Percentiles rank a stretch among this genome's conserved stretches.
phyloP scores from a whole-genome alignment of 2,888 invertebrate genomes.

The Caenorhabditis drosophilae region DNA sequence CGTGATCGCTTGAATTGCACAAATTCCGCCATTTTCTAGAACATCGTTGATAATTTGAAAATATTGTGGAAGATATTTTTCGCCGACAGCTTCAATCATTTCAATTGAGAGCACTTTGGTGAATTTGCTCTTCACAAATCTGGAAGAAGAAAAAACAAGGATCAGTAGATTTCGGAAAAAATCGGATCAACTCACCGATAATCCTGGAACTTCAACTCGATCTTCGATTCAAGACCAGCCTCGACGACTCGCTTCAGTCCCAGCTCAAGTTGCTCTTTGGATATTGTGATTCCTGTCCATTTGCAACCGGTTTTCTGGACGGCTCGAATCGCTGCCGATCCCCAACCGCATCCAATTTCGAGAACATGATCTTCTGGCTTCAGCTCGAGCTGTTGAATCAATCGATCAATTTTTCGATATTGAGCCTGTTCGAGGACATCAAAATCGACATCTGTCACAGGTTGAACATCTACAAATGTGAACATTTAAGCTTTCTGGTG shows the following conservation, averaged over 20 bases:
- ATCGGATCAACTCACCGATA: conserved; percentile 44
- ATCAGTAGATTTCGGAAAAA: background rate
- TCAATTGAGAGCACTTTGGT: conserved; percentile 56
- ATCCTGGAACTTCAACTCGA: conserved; percentile 58
- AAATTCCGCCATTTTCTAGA: conserved; percentile 51
- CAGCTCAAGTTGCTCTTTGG: conserved; percentile 57
- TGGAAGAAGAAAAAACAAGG: conserved; percentile 10
- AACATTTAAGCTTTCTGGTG: background rate
- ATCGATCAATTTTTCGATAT: conserved; percentile 49
- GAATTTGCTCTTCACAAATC: conserved; percentile 51
- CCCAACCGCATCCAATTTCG: conserved; percentile 66
- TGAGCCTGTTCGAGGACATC: conserved; percentile 50
- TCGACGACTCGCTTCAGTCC: conserved; percentile 47
- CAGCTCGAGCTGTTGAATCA: conserved; percentile 48
- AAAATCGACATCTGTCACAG: conserved; percentile 31
- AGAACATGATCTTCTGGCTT: conserved; percentile 53
- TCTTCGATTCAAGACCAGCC: conserved; percentile 47
- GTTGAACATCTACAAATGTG: conserved; percentile 17
- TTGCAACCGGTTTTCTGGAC: conserved; percentile 52
- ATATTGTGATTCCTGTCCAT: conserved; percentile 64
- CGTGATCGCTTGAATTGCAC: conserved; percentile 59
- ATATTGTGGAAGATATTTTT: conserved; percentile 57
- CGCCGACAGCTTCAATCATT: conserved; percentile 66
- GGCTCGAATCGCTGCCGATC: conserved; percentile 55
- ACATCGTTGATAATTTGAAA: conserved; percentile 55